A percentile compares a stretch with the other conserved stretches of the same genome.
These are phyloP conservation scores for Acrossocheilus wenchowensis DNA, from an alignment of 2,797 vertebrate genomes.

Conservation along the genomic window DNA sequence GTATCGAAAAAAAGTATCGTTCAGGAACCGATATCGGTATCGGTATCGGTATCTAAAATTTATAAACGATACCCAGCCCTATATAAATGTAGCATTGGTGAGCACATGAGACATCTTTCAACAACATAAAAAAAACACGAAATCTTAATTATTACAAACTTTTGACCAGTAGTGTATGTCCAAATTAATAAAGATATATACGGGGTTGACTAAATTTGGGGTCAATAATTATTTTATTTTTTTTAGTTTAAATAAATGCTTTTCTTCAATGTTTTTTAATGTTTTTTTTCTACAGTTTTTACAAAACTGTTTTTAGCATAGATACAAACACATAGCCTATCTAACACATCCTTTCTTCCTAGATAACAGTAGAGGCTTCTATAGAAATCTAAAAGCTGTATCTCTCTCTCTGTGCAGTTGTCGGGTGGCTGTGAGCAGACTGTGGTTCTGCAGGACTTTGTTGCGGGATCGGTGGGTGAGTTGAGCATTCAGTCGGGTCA, in stretches of 20 bases:
- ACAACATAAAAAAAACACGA: background rate
- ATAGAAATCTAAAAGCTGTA: background rate
- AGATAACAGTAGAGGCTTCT: background rate
- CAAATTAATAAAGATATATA: background rate
- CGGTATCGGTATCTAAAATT: too few species aligned
- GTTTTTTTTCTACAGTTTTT: background rate
- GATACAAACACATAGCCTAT: background rate
- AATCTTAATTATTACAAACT: background rate
- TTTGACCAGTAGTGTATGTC: background rate
- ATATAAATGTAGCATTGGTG: background rate
- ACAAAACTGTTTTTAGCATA: background rate
- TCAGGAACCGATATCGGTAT: too few species aligned
- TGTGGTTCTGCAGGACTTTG: slow-evolving; percentile 93
- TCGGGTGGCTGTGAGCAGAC: slow-evolving; percentile 96
- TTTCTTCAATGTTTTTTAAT: too few species aligned
- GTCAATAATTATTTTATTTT: background rate
- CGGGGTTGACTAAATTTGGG: background rate
- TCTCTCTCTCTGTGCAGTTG: slow-evolving; percentile 73
- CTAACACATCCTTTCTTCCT: background rate
- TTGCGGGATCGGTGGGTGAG: slow-evolving; percentile 84
- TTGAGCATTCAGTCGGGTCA: slow-evolving; percentile 93
- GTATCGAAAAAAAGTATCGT: too few species aligned
- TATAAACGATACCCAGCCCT: too few species aligned
- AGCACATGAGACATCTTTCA: background rate
- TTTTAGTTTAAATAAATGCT: background rate